Conservation (phyloP, 2,888 invertebrate species). For the Helleia helle region DNA sequence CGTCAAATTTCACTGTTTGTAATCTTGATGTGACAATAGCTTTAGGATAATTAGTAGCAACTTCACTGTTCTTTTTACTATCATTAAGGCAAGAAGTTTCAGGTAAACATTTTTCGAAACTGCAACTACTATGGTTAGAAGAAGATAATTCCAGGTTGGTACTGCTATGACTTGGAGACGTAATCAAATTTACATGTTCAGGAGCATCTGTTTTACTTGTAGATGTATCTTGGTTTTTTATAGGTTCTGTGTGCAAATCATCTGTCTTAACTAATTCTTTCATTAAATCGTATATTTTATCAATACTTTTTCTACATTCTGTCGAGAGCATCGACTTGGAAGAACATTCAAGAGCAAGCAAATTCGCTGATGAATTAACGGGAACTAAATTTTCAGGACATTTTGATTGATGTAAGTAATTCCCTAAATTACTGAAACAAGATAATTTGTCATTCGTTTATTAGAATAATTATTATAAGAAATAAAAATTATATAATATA, state of each 20-base stretch:
- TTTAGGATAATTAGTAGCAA: slow-evolving; percentile 35
- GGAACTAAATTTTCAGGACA: slow-evolving; percentile 22
- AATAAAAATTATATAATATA: no score
- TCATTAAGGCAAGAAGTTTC: slow-evolving; percentile 24
- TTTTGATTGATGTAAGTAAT: background rate
- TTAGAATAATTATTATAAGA: no score
- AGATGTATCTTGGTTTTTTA: no score
- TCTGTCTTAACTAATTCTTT: slow-evolving; percentile 35
- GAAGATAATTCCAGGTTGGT: background rate
- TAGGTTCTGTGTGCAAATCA: slow-evolving; percentile 19
- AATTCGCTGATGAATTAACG: slow-evolving; percentile 20
- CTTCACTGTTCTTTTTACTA: slow-evolving; percentile 19
- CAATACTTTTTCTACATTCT: slow-evolving; percentile 54
- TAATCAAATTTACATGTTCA: no score
- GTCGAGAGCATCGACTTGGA: slow-evolving; percentile 24
- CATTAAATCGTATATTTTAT: slow-evolving; percentile 54
- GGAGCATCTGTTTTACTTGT: no score
- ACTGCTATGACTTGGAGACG: no score
- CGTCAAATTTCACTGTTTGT: slow-evolving; percentile 27
- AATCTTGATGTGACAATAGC: slow-evolving; percentile 45
- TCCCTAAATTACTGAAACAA: no score
- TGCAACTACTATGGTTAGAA: background rate
- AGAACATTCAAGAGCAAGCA: background rate
- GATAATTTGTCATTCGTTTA: no score
- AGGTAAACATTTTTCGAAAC: background rate